Evolutionary conservation across 2,888 invertebrate species (phyloP), one percentile per base, ranked within the genome.

Genomic region (Lasioglossum pauxillum): DNA sequence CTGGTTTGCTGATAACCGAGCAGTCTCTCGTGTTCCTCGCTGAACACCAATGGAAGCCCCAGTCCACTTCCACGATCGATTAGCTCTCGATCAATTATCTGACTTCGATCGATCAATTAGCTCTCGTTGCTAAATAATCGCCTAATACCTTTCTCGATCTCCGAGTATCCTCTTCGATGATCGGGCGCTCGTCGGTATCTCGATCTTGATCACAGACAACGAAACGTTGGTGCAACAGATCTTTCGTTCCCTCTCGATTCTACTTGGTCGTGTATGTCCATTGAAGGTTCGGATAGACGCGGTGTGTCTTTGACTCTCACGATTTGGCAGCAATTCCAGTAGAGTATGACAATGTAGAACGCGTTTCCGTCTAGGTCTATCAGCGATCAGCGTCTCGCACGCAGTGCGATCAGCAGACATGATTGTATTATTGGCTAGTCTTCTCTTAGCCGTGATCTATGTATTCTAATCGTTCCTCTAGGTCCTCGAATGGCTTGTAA

Each of bases 1-100:
- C 49, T 74, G 44, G 53, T 14, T 44, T 49, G 44, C 16, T 44
- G 69, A 74, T 44, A 57, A 57, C 35, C 27, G 53, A 71, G 35
- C 57, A 23, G 35, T 60, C 10, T 49, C 60, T 16, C 12, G 73
- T 53, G 27, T 38, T 53, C n/a, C 12, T 38, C 23, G 27, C 38
- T 31, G 38, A 77, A 84, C 46, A 71, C 75, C 71, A 44, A 46
- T 75, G 79, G 79, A 85, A 85, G 84, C 75, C 75, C 78, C 75
- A 60, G 38, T 71, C 31, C 75, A 35, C 49, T 72, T 72, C 44
- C 44, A n/a, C 69, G 23, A 23, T 60, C 38, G 8, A 67, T 19
- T 23, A 60, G 27, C 7, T 38, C 75, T 49, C 44, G 14, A 60
- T 60, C 60, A 27, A 60, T 38, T 5, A 23, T 27, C 64, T 27